phyloP scores from a whole-genome alignment of 2,113 vertebrate genomes.

The Melospiza melodia region DNA sequence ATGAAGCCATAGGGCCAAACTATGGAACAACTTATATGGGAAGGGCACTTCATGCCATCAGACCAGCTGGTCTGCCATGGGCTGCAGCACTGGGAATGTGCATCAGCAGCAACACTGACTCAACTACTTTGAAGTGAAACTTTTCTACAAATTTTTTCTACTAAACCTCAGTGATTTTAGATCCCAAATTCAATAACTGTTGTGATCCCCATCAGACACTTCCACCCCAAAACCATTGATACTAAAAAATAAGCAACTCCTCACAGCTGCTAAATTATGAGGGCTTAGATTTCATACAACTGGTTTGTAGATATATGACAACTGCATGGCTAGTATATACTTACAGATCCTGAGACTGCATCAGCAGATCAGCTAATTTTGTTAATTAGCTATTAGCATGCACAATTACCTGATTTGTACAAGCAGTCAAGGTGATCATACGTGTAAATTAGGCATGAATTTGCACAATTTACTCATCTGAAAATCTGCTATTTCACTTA shows the following conservation, averaged over 20 bases:
- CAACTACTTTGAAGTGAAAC: background rate
- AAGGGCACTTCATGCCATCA: background rate
- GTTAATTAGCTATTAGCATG: constrained; percentile 61
- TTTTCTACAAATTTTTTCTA: background rate
- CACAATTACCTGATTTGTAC: constrained; percentile 61
- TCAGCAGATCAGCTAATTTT: constrained; percentile 42
- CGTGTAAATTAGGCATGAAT: constrained; percentile 43
- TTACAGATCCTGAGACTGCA: background rate
- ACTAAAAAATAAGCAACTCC: background rate
- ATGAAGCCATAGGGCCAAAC: background rate
- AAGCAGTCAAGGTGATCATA: constrained; percentile 52
- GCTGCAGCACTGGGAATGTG: rapidly evolving
- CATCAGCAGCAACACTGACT: background rate
- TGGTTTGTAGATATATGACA: background rate
- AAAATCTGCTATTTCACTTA: constrained; percentile 30
- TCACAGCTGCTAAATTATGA: background rate
- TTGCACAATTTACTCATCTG: constrained; percentile 31
- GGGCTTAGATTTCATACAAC: background rate
- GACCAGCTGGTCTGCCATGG: rapidly evolving
- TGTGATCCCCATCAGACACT: background rate
- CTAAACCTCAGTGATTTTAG: background rate
- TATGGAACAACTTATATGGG: rapidly evolving
- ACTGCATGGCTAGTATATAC: background rate
- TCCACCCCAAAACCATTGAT: background rate
- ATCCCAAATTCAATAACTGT: background rate